These are phyloP conservation scores for Euura saliciscinereae DNA, from an alignment of 1,140 invertebrate species.

Conservation along the genomic window DNA sequence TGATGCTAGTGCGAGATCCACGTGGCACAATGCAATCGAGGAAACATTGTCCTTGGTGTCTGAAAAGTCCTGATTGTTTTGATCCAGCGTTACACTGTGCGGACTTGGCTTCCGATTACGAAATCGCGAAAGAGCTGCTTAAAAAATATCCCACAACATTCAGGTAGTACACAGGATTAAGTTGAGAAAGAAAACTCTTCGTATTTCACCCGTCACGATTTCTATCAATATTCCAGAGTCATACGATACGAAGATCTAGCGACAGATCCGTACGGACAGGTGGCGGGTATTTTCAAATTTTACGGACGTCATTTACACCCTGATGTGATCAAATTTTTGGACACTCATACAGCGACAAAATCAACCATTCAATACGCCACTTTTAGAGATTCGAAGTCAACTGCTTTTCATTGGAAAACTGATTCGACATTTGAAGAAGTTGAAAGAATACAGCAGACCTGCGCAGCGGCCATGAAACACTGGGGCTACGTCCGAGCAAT, in stretches of 20 bases:
- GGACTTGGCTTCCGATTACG: slow-evolving; percentile 83
- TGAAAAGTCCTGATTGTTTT: slow-evolving; percentile 80
- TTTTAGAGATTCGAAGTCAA: slow-evolving; percentile 79
- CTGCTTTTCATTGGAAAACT: slow-evolving; percentile 84
- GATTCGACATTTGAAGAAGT: slow-evolving; percentile 76
- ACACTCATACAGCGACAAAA: slow-evolving; percentile 80
- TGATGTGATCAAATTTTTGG: slow-evolving; percentile 75
- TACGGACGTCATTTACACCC: slow-evolving; percentile 75
- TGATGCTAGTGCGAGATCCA: slow-evolving; percentile 83
- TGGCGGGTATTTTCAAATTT: slow-evolving; percentile 76
- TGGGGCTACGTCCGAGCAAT: slow-evolving; percentile 77
- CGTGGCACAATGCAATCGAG: slow-evolving; percentile 87
- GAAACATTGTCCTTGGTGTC: slow-evolving; percentile 84
- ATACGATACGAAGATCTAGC: slow-evolving; percentile 88
- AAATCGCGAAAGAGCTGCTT: slow-evolving; percentile 71
- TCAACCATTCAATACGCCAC: slow-evolving; percentile 83
- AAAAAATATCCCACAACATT: slow-evolving; percentile 74
- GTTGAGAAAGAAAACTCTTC: too few relatives aligned
- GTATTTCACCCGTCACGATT: not conserved
- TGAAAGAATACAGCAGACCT: slow-evolving; percentile 67
- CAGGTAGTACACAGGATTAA: slow-evolving; percentile 60
- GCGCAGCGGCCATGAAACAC: slow-evolving; percentile 75
- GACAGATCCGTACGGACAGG: slow-evolving; percentile 72
- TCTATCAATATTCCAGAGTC: slow-evolving; percentile 62
- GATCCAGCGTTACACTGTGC: slow-evolving; percentile 76